phyloP scores from a whole-genome alignment of 2,113 vertebrate genomes.

The Dascyllus trimaculatus region DNA sequence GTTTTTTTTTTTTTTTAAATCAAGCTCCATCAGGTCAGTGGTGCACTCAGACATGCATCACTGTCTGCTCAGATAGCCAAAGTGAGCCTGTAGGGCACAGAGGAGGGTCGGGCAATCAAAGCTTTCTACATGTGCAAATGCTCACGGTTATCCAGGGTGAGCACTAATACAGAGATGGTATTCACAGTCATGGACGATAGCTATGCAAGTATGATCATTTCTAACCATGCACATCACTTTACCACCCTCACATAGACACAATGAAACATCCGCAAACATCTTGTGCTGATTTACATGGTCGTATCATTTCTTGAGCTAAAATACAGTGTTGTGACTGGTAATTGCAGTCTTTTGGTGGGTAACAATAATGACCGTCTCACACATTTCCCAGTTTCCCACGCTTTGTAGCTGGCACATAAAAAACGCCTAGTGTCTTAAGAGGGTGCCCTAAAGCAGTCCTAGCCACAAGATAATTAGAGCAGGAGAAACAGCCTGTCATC shows the following conservation, averaged over 20 bases:
- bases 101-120: background rate
- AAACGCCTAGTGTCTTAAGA: background rate
- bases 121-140: constrained; percentile 7
- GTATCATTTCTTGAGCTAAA: too few species aligned
- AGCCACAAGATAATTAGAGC: constrained; percentile 57
- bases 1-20: constrained; percentile 72
- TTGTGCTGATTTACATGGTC: background rate
- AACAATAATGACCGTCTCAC: constrained; percentile 5
- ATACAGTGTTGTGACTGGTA: background rate
- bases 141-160: constrained; percentile 5
- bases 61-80: constrained; percentile 39
- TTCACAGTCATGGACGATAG: constrained; percentile 22
- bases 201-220: constrained; percentile 31
- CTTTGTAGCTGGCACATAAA: background rate
- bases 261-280: background rate
- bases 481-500: constrained; percentile 45
- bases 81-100: background rate
- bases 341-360: constrained; percentile 19
- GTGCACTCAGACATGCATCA: constrained; percentile 54
- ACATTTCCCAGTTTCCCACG: constrained; percentile 6
- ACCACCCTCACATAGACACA: background rate
- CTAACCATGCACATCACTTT: constrained; percentile 1
- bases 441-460: constrained; percentile 31
- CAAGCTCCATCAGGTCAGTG: constrained; percentile 60
- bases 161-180: constrained; percentile 19